Evolutionary conservation across 2,113 vertebrate species (phyloP).

Genomic region (Thryonomys swinderianus): DNA sequence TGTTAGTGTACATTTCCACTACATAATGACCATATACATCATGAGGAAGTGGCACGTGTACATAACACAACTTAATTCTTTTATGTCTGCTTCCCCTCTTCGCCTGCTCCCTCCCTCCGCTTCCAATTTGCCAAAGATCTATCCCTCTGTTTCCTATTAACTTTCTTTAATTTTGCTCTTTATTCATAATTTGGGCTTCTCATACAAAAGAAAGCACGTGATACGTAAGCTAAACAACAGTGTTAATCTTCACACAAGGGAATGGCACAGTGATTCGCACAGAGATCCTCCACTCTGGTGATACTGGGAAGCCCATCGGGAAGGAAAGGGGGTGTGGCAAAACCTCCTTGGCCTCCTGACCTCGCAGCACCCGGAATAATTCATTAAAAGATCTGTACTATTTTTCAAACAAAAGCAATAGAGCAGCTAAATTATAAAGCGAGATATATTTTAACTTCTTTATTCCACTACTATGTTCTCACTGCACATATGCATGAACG

Average conservation of each 20-base stretch:
- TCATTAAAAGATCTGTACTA: not conserved
- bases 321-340: not conserved
- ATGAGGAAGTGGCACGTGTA: not conserved
- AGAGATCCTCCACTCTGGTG: not conserved
- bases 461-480: not conserved
- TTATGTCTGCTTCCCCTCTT: not conserved
- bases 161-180: not conserved
- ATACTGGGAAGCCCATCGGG: not conserved
- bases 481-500: not conserved
- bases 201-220: not conserved
- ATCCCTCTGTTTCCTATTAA: not conserved
- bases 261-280: fast-evolving
- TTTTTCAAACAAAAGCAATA: not conserved
- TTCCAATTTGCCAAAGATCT: not conserved
- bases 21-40: not conserved
- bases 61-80: not conserved
- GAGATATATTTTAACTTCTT: not conserved
- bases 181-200: not conserved
- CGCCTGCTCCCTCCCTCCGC: not conserved
- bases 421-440: not conserved
- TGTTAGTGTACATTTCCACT: not conserved
- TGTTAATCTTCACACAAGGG: not conserved
- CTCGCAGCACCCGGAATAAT: not conserved
- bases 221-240: not conserved
- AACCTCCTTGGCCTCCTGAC: not conserved